These are phyloP conservation scores for Brotula barbata DNA, from an alignment of 2,797 vertebrate genomes.

Conservation along the genomic window DNA sequence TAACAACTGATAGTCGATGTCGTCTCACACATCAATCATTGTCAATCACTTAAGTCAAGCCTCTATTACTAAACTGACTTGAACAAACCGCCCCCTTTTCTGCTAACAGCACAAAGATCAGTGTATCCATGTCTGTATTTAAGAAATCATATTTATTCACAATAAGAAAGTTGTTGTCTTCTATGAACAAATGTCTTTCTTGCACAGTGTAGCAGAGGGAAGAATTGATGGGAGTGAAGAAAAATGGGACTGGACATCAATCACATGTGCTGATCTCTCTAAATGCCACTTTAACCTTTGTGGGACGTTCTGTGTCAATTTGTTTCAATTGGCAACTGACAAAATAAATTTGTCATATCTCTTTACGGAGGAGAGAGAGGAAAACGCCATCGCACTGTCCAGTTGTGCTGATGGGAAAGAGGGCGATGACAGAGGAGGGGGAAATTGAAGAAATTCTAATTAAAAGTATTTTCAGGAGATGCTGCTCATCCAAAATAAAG, in stretches of 20 bases:
- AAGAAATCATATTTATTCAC: no score
- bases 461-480: no score
- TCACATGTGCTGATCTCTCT: conserved; percentile 61
- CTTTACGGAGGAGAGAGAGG: conserved; percentile 19
- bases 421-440: conserved; percentile 10
- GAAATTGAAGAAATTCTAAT: no score
- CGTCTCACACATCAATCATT: conserved; percentile 67
- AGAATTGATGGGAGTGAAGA: conserved; percentile 48
- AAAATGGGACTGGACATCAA: conserved; percentile 57
- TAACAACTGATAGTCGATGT: conserved; percentile 67
- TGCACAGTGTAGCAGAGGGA: conserved; percentile 39
- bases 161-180: no score
- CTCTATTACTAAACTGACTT: conserved; percentile 41
- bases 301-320: conserved; percentile 44
- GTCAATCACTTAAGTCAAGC: conserved; percentile 44
- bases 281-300: conserved; percentile 65
- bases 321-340: conserved; percentile 44
- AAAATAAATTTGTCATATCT: conserved; percentile 29
- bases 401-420: conserved; percentile 11
- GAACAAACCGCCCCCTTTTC: conserved; percentile 18
- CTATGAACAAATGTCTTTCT: conserved; percentile 38
- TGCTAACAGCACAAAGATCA: conserved; percentile 9
- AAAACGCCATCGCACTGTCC: not conserved
- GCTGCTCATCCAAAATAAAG: no score
- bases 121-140: conserved; percentile 4